These are phyloP conservation scores for Spodoptera litura DNA, from an alignment of 1,140 invertebrate genomes.

Conservation along the genomic window DNA sequence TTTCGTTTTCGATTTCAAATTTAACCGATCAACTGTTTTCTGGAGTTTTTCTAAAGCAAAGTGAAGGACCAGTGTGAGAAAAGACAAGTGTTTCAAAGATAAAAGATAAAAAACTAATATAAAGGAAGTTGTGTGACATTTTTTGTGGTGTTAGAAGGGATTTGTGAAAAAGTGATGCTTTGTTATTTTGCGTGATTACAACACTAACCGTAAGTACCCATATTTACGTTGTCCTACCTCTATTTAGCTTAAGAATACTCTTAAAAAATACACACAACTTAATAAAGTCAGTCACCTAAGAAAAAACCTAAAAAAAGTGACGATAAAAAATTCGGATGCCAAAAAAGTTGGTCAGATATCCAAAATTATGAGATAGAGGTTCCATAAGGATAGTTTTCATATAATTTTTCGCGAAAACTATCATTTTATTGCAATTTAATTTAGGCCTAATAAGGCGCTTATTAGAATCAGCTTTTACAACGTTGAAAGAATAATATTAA, in stretches of 20 bases:
- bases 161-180: slow-evolving; percentile 78
- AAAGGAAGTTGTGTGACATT: slow-evolving; percentile 64
- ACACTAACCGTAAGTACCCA: slow-evolving; percentile 69
- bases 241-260: neutral
- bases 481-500: neutral
- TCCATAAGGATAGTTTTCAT: neutral
- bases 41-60: slow-evolving; percentile 24
- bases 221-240: neutral
- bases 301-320: neutral
- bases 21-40: slow-evolving; percentile 14
- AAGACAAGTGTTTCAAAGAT: slow-evolving; percentile 56
- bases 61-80: slow-evolving; percentile 44
- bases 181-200: slow-evolving; percentile 61
- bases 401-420: slow-evolving; percentile 3
- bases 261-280: neutral
- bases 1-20: slow-evolving; percentile 47
- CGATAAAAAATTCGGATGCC: neutral
- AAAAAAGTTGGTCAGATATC: neutral
- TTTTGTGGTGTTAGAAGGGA: slow-evolving; percentile 55
- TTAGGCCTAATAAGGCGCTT: slow-evolving; percentile 51
- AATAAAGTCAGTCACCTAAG: neutral
- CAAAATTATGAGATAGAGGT: neutral
- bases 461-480: slow-evolving; percentile 18
- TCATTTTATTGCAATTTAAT: slow-evolving; percentile 24
- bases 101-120: slow-evolving; percentile 34